Evolutionary conservation across 2,113 vertebrate species (phyloP).

Genomic region (Brachyistius frenatus): DNA sequence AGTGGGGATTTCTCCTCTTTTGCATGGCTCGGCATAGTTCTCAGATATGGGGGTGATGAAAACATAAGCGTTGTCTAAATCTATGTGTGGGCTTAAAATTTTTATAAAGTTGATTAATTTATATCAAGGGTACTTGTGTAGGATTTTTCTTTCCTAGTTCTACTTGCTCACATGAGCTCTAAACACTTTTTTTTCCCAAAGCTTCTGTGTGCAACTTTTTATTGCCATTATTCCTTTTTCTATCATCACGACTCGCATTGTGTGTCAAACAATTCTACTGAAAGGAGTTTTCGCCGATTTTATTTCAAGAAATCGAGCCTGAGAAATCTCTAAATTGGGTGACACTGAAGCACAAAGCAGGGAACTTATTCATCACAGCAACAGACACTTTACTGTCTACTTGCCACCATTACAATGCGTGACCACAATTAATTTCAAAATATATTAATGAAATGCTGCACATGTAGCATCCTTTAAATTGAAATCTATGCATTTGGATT

Average conservation of each 20-base stretch:
- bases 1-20: conserved; percentile 60
- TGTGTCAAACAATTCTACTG: conserved; percentile 38
- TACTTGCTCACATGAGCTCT: conserved; percentile 50
- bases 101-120: conserved; percentile 75
- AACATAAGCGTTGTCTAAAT: conserved; percentile 56
- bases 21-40: conserved; percentile 72
- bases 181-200: conserved; percentile 41
- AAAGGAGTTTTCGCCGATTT: conserved; percentile 53
- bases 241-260: conserved; percentile 11
- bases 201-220: conserved; percentile 62
- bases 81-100: conserved; percentile 68
- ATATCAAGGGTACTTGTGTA: conserved; percentile 63
- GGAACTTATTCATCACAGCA: conserved; percentile 48
- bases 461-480: conserved; percentile 54
- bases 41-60: conserved; percentile 47
- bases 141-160: conserved; percentile 52
- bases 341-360: conserved; percentile 75
- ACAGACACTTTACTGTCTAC: conserved; percentile 60
- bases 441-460: conserved; percentile 41
- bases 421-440: conserved; percentile 47
- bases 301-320: conserved; percentile 63
- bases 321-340: conserved; percentile 58
- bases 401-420: conserved; percentile 40
- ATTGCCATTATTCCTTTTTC: conserved; percentile 40
- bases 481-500: conserved; percentile 75